A percentile compares a stretch with the other conserved stretches of the same genome.
Evolutionary conservation across 2,797 vertebrate genomes (phyloP).

Genomic region (Hybognathus amarus): DNA sequence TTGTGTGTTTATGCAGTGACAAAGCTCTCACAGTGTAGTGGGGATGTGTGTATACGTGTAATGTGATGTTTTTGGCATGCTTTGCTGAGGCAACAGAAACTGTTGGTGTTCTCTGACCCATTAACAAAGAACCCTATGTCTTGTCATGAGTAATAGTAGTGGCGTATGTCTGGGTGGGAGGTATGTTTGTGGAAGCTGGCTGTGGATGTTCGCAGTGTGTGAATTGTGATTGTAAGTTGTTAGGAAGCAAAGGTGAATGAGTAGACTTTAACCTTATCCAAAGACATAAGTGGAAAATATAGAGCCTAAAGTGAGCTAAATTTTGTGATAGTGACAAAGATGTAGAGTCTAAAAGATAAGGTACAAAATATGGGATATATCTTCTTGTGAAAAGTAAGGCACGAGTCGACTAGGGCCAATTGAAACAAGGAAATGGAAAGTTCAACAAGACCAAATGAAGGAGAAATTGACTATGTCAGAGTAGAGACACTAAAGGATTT

Average conservation of each 20-base stretch:
- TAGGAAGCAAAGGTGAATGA: constrained; percentile 8
- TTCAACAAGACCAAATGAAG: neutral
- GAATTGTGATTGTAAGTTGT: constrained; percentile 21
- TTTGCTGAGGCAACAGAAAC: neutral
- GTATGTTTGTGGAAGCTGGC: constrained; percentile 29
- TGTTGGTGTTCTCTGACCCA: constrained; percentile 3
- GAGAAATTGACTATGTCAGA: neutral
- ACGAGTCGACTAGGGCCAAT: neutral
- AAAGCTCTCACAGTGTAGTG: constrained; percentile 9
- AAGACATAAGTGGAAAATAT: neutral
- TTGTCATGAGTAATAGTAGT: neutral
- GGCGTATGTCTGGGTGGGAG: constrained; percentile 54
- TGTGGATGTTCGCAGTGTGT: constrained; percentile 3
- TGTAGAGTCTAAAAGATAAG: neutral
- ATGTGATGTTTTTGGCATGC: constrained; percentile 24
- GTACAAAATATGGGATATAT: neutral
- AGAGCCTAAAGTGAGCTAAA: neutral
- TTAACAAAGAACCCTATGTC: constrained; percentile 38
- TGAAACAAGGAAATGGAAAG: neutral
- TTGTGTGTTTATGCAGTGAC: constrained; percentile 12
- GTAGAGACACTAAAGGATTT: neutral
- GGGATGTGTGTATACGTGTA: constrained; percentile 1
- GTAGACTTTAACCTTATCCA: neutral
- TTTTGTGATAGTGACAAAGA: neutral
- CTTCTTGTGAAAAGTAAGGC: neutral